Base-by-base conservation (phyloP, 2,113 vertebrate genomes). In the Willisornis vidua region DNA sequence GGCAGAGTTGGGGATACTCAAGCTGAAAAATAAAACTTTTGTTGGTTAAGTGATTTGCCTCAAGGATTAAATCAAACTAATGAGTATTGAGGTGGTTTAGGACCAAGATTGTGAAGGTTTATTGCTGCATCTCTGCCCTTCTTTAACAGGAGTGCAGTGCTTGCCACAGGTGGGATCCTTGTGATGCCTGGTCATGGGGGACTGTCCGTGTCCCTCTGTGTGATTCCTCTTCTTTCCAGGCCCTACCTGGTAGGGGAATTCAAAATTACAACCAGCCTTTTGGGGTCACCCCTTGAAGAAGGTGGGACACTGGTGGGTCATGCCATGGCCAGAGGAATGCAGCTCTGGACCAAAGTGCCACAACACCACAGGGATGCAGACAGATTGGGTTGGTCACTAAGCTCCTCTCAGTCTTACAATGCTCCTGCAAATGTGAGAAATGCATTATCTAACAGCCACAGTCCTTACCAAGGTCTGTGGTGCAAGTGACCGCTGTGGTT, bases 141-240 rank as follows among this genome's bases (percentile, higher is more conserved):
- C 10, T 2, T 61, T 43, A 19, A 41, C 2, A 58, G 37, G 15
- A 65, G 37, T 4, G 2, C 2, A 1, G 16, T 1, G 3, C n/a
- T 65, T 84, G 19, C n/a, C 39, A 15, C 1, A 7, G n/a, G 3
- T 15, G 14, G 37, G 14, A 76, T 73, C 14, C 8, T 19, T 45
- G 19, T 63, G 52, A 52, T 1, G 0, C 22, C 39, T 29, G 4
- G 5, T 52, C 1, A 0, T 2, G 1, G 10, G 26, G 10, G 11
- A 55, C 70, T 67, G 33, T 57, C 52, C 2, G 0, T 9, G 1
- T 43, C 6, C 28, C 20, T 57, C 14, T 75, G 19, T 9, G 3
- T 65, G 70, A 37, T 37, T 79, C 28, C 10, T 67, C 29, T 62
- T 48, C 35, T 75, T 70, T 72, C 45, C 1, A 0, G 70, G 45